Conservation (phyloP, 2,797 vertebrate genomes). For the Platalea minor region DNA sequence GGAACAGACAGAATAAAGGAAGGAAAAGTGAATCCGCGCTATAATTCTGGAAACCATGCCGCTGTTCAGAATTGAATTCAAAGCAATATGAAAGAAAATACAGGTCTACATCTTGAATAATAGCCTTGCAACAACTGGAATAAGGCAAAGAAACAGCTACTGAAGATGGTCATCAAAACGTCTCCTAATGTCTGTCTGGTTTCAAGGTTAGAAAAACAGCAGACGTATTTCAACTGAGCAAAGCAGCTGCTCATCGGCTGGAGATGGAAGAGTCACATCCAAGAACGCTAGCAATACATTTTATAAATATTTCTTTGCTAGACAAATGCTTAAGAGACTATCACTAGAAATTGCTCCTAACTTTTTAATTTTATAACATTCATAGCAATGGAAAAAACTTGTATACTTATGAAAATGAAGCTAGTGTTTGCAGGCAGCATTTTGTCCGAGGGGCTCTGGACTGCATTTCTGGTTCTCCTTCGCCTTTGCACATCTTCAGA, state of each 20-base stretch:
- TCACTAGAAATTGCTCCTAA: neutral
- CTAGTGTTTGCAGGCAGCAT: neutral
- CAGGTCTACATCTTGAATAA: neutral
- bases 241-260: neutral
- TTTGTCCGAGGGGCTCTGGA: neutral
- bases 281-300: neutral
- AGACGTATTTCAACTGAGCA: neutral
- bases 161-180: neutral
- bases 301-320: neutral
- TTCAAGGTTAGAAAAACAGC: neutral
- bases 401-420: neutral
- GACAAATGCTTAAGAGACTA: neutral
- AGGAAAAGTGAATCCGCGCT: neutral
- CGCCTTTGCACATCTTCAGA: neutral
- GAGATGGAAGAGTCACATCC: neutral
- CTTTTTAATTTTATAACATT: neutral
- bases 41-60: accelerated
- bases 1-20: neutral
- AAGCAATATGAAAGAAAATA: neutral
- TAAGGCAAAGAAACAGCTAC: neutral
- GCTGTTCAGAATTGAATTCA: neutral
- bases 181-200: neutral
- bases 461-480: neutral
- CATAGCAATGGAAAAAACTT: neutral
- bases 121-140: neutral